Base-by-base conservation (phyloP, 2,888 invertebrate genomes). In the Pycnomerus fuliginosus region DNA sequence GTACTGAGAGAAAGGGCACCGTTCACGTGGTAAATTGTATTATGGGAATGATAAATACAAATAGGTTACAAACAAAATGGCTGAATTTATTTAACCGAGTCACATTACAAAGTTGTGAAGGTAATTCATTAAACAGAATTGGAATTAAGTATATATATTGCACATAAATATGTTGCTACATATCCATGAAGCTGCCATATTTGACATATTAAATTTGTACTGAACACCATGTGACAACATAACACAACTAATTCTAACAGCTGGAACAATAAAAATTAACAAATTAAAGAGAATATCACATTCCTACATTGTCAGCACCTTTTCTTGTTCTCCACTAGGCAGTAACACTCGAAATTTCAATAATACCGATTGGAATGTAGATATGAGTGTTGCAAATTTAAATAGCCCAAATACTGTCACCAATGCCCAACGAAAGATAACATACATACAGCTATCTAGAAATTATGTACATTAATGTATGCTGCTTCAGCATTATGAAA, bases 1-100 rank as follows among this genome's bases (percentile, higher is more conserved):
- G 79, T 94, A 57, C 75, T 97, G 42, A 78, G 96, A 58, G 96
- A 96, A 73, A 79, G 91, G 62, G 93, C 93, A 1, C 92, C 94
- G 1, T 96, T 96, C 73, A 87, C 89, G 68, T 90, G 90, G 90
- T 90, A 30, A 48, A 13, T 16, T 23, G n/a, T n/a, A n/a, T n/a
- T n/a, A n/a, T n/a, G n/a, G n/a, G n/a, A n/a, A n/a, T n/a, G n/a
- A n/a, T n/a, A n/a, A n/a, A n/a, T n/a, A n/a, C n/a, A n/a, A n/a
- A n/a, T n/a, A n/a, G n/a, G n/a, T n/a, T n/a, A n/a, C n/a, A n/a
- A n/a, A n/a, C n/a, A n/a, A n/a, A n/a, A n/a, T n/a, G n/a, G n/a
- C n/a, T n/a, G n/a, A n/a, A n/a, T n/a, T n/a, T n/a, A n/a, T n/a
- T n/a, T n/a, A n/a, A n/a, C n/a, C n/a, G n/a, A n/a, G n/a, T n/a